Evolutionary conservation across 2,797 vertebrate species (phyloP).

Genomic region (Pempheris klunzingeri): DNA sequence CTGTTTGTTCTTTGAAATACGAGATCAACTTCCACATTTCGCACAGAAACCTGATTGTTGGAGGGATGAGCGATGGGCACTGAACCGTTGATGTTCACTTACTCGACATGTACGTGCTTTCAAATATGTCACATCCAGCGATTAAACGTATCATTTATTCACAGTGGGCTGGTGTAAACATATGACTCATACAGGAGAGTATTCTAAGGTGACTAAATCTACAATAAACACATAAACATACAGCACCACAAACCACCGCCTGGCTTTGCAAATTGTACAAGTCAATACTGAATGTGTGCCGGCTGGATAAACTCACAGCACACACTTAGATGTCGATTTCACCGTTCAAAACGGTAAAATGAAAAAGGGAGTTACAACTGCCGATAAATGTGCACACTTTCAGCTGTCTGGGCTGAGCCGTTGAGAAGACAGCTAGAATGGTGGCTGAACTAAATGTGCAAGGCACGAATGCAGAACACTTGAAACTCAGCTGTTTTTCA

Average conservation of each 20-base stretch:
- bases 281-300: neutral
- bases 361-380: neutral
- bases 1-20: conserved; percentile 3
- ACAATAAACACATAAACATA: neutral
- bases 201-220: neutral
- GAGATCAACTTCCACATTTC: conserved; percentile 1
- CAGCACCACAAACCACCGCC: neutral
- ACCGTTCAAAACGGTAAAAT: neutral
- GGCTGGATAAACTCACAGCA: neutral
- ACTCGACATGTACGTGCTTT: neutral
- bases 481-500: neutral
- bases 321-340: conserved; percentile 10
- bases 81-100: neutral
- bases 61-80: too few species aligned
- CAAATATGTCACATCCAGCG: neutral
- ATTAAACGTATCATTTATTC: neutral
- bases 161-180: too few species aligned
- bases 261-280: neutral
- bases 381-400: neutral
- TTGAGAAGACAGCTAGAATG: neutral
- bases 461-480: neutral
- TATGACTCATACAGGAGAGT: neutral
- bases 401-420: neutral
- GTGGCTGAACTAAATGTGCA: neutral
- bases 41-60: neutral